Conservation (phyloP, 2,888 invertebrate genomes). For the Dasypolia templi region DNA sequence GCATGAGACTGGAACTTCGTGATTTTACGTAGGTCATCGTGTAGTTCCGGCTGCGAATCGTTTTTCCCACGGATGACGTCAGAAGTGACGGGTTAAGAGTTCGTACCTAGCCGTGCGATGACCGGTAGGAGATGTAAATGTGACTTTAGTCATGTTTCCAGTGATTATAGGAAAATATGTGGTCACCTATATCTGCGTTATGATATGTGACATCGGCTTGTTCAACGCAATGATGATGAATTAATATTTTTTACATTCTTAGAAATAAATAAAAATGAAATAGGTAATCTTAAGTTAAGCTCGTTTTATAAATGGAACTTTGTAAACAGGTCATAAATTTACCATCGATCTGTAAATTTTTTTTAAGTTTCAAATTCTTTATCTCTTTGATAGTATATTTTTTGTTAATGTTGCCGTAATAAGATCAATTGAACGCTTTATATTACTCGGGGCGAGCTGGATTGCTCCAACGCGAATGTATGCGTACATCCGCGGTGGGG, state of each 20-base stretch:
- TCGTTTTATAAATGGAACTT: background rate
- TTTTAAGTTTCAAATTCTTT: no score
- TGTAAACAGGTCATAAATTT: no score
- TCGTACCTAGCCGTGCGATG: conserved; percentile 20
- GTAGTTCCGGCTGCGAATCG: conserved; percentile 54
- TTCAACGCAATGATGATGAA: background rate
- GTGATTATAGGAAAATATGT: conserved; percentile 14
- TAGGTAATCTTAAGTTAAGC: background rate
- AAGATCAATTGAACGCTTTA: no score
- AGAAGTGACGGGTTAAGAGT: conserved; percentile 34
- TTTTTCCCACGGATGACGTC: conserved; percentile 57
- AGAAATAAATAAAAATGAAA: no score
- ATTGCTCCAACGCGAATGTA: no score
- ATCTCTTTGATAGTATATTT: no score
- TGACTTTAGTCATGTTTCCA: background rate
- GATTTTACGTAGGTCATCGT: conserved; percentile 36
- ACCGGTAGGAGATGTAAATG: conserved; percentile 10
- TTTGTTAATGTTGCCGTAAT: no score
- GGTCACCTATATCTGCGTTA: conserved; percentile 12
- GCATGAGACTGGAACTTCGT: conserved; percentile 34
- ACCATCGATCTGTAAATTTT: no score
- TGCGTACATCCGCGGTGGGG: no score
- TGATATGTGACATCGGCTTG: conserved; percentile 9
- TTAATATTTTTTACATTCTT: background rate
- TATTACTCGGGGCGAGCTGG: no score